These are phyloP conservation scores for Operophtera brumata DNA, from an alignment of 2,888 invertebrate genomes.

Conservation along the genomic window DNA sequence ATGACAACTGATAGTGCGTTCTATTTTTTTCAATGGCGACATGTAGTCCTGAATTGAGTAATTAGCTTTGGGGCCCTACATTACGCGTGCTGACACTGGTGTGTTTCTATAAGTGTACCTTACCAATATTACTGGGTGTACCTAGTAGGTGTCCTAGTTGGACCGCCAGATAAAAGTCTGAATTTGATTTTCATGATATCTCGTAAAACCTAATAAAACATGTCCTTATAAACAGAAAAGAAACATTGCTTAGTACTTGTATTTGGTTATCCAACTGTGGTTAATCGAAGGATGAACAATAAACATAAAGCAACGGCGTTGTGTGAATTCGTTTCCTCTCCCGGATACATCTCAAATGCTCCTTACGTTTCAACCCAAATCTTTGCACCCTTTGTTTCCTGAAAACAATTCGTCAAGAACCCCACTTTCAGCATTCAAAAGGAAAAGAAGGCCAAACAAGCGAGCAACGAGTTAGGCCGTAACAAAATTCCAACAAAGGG, in stretches of 20 bases:
- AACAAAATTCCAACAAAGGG: conserved; percentile 80
- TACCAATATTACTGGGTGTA: too few relatives aligned
- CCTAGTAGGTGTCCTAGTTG: too few relatives aligned
- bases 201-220: background rate
- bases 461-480: conserved; percentile 79
- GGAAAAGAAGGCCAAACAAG: conserved; percentile 77
- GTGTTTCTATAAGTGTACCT: too few relatives aligned
- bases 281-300: conserved; percentile 17
- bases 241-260: background rate
- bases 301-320: conserved; percentile 13
- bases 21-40: too few relatives aligned
- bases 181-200: background rate
- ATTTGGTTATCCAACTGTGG: conserved; percentile 12
- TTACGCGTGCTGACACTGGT: too few relatives aligned
- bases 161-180: too few relatives aligned
- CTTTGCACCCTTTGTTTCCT: conserved; percentile 58
- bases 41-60: too few relatives aligned
- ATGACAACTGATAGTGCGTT: too few relatives aligned
- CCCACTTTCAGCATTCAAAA: conserved; percentile 70
- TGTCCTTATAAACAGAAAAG: background rate
- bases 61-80: too few relatives aligned
- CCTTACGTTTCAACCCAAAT: conserved; percentile 44
- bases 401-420: conserved; percentile 78
- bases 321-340: conserved; percentile 31
- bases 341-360: conserved; percentile 38